phyloP scores from a whole-genome alignment of 2,113 vertebrate genomes.

The Accipiter cooperii region DNA sequence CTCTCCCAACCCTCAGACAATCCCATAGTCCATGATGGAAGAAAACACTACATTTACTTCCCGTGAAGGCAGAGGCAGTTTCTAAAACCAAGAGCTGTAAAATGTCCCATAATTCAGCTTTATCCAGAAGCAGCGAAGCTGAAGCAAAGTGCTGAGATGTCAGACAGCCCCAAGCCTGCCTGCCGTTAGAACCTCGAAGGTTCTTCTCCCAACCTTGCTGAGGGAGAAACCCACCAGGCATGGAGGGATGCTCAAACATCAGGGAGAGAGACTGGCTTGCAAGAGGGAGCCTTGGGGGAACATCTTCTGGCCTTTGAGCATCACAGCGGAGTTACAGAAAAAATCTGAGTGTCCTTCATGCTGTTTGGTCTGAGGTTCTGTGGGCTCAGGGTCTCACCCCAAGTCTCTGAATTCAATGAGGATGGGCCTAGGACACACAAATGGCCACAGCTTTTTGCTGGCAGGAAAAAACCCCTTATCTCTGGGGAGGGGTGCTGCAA shows the following conservation, averaged over 20 bases:
- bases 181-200: neutral
- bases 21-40: neutral
- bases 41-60: neutral
- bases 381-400: neutral
- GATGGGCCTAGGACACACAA: neutral
- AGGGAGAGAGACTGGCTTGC: too few relatives aligned
- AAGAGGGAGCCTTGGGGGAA: neutral
- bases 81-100: neutral
- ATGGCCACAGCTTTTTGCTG: neutral
- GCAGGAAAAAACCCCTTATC: neutral
- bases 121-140: neutral
- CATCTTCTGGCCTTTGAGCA: neutral
- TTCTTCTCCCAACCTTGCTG: neutral
- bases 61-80: neutral
- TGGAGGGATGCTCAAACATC: fast-evolving
- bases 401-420: neutral
- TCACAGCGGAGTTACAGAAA: neutral
- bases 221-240: neutral
- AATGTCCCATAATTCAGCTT: neutral
- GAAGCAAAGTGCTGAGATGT: neutral
- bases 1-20: neutral
- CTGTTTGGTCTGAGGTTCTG: neutral
- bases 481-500: neutral
- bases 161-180: fast-evolving
- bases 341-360: neutral